phyloP scores from a whole-genome alignment of 2,797 vertebrate species.

The Coregonus suidteri region DNA sequence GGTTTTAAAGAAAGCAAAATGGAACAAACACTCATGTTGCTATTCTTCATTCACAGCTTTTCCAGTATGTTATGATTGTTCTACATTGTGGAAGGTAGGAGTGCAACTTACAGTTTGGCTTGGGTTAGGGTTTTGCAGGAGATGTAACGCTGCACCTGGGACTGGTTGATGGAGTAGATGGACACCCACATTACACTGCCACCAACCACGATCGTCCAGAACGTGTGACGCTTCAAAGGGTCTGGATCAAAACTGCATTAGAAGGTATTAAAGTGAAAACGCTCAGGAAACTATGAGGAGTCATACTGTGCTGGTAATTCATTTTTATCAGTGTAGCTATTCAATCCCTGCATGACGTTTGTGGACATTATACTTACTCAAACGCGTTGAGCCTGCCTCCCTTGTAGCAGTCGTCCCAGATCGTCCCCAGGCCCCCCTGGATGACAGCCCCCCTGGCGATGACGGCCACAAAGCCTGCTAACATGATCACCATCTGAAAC shows the following conservation, averaged over 20 bases:
- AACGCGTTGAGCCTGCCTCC: constrained; percentile 74
- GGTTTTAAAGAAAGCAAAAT: constrained; percentile 8
- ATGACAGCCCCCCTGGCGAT: constrained; percentile 74
- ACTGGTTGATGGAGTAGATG: constrained; percentile 82
- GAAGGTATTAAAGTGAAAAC: neutral
- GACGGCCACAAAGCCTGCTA: constrained; percentile 78
- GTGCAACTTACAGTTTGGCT: constrained; percentile 78
- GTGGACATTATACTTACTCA: constrained; percentile 63
- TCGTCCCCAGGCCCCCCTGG: constrained; percentile 70
- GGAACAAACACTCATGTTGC: neutral
- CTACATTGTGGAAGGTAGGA: neutral
- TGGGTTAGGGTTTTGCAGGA: constrained; percentile 78
- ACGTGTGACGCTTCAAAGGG: constrained; percentile 78
- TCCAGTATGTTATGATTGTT: neutral
- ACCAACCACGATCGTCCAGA: constrained; percentile 78
- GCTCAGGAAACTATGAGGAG: neutral
- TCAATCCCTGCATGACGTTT: too few species aligned
- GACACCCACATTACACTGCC: constrained; percentile 81
- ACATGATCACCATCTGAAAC: constrained; percentile 82
- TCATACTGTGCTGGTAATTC: neutral
- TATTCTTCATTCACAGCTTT: neutral
- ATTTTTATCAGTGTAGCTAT: too few species aligned
- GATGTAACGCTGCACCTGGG: constrained; percentile 84
- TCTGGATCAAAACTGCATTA: constrained; percentile 76
- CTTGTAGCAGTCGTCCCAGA: constrained; percentile 72